Base-by-base conservation (phyloP, 2,888 invertebrate genomes). In the Xanthia icteritia region DNA sequence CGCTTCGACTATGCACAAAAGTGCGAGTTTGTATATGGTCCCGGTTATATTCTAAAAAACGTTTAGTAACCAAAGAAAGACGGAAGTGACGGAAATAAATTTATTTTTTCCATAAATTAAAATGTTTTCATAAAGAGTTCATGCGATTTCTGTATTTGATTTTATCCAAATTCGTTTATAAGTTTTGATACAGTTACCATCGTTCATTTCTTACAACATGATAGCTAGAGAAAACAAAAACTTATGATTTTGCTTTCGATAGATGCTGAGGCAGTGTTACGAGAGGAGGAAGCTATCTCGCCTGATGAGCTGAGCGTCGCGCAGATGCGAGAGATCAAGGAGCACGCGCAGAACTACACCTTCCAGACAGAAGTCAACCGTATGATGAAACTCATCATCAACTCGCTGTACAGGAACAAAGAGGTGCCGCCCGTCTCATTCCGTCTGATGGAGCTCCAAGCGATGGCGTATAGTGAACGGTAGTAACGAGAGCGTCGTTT, bases 381-480 rank as follows among this genome's bases (percentile, higher is more conserved):
- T 78, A 99, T 99, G 99, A 99, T 99, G 99, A 99, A 99, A 95
- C 97, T 99, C 79, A 99, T 99, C 95, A 99, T 99, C 94, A 99
- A 99, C 97, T 99, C 99, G 15, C 97, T 99, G 15, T 99, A 99
- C 96, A 98, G 99, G 90, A 99, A 99, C 95, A 99, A 99, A 96
- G 99, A 99, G 97, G 98, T 98, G 70, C 68, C 71, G 36, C 2
- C 23, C n/a, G 4, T 42, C 36, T 20, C n/a, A n/a, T 36, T 54
- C 6, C 11, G 4, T 13, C 17, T 36, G 17, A 17, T n/a, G n/a
- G 11, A 54, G 36, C 36, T 54, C 11, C 9, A 11, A 39, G 27
- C 23, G 5, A 27, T 9, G 27, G 15, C 27, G 27, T 39, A 11
- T 54, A 71, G 27, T 17, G 27, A 27, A 39, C 17, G 13, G 13